phyloP scores from a whole-genome alignment of 2,113 vertebrate species.

The Seriola quinqueradiata region DNA sequence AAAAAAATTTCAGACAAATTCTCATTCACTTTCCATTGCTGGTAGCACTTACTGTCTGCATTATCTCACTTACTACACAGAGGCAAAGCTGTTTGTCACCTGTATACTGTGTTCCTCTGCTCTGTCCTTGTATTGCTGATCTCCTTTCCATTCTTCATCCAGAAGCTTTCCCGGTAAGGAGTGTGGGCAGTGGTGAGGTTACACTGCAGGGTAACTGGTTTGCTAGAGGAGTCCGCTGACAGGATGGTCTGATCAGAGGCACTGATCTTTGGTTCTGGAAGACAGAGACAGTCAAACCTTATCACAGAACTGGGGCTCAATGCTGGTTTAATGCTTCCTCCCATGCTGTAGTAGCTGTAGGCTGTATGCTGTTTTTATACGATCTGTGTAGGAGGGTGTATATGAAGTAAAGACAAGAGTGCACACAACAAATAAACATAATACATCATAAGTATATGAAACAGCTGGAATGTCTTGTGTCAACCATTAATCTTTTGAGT shows the following conservation, averaged over 20 bases:
- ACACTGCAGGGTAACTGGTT: conserved; percentile 88
- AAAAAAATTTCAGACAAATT: conserved; percentile 2
- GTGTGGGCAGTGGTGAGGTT: conserved; percentile 93
- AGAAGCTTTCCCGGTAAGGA: conserved; percentile 89
- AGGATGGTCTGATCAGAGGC: conserved; percentile 90
- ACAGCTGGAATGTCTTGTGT: conserved; percentile 10
- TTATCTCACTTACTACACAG: neutral
- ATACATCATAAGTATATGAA: conserved; percentile 50
- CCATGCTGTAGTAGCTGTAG: conserved; percentile 54
- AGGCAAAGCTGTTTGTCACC: conserved; percentile 77
- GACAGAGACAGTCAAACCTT: conserved; percentile 75
- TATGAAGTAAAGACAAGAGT: conserved; percentile 63
- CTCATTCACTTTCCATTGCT: neutral
- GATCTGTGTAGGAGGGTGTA: conserved; percentile 67
- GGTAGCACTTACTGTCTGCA: neutral
- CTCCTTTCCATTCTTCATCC: conserved; percentile 95
- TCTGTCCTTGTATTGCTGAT: conserved; percentile 86
- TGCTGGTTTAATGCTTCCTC: conserved; percentile 40
- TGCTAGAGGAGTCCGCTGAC: conserved; percentile 60
- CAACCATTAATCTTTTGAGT: conserved; percentile 2
- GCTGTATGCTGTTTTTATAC: conserved; percentile 69
- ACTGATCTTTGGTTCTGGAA: conserved; percentile 96
- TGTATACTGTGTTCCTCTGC: conserved; percentile 87
- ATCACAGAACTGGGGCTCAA: conserved; percentile 68
- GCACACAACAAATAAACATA: conserved; percentile 66